A percentile compares a stretch with the other conserved stretches of the same genome.
phyloP scores from a whole-genome alignment of 2,113 vertebrate genomes.

The Trogon melanurus region DNA sequence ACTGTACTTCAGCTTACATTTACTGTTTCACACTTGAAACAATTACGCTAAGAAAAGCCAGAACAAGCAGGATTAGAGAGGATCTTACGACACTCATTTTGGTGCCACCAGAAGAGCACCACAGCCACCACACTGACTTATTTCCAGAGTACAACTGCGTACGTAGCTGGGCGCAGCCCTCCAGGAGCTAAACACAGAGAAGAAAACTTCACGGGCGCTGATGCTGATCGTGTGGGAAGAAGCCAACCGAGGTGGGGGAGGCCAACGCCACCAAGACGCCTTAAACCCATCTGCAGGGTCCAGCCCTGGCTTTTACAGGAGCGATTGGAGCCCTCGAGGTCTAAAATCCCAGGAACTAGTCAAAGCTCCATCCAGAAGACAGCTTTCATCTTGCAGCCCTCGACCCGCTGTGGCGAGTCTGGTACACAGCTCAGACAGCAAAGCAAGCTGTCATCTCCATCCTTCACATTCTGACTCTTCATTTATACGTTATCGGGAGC shows the following conservation, averaged over 20 bases:
- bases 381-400: background rate
- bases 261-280: background rate
- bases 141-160: background rate
- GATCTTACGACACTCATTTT: background rate
- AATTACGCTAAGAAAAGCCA: background rate
- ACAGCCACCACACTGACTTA: background rate
- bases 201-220: background rate
- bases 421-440: background rate
- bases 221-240: background rate
- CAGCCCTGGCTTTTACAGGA: background rate
- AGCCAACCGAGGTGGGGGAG: background rate
- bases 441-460: background rate
- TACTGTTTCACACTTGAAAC: background rate
- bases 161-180: background rate
- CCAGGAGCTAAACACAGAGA: background rate
- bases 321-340: background rate
- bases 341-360: background rate
- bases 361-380: background rate
- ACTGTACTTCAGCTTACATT: background rate
- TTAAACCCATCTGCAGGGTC: background rate
- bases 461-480: background rate
- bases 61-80: background rate
- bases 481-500: rapidly evolving
- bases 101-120: background rate
- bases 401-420: background rate